Base-by-base conservation (phyloP, 2,888 invertebrate genomes). In the Saturnia japonica region DNA sequence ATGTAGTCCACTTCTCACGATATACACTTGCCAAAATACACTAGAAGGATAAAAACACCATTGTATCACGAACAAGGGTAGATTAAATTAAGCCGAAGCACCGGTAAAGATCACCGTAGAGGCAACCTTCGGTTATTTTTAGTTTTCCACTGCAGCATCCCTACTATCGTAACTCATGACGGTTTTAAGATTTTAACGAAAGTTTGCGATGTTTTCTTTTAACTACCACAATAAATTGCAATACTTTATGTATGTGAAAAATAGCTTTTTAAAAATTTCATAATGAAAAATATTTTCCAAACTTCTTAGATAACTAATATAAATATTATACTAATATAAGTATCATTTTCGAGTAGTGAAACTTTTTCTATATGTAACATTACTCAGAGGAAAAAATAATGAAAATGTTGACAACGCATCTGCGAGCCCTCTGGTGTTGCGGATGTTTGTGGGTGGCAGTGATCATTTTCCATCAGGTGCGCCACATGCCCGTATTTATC, bases 11-110 rank as follows among this genome's bases (percentile, higher is more conserved):
- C 82, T 83, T 82, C 82, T 82, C 82, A 81, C 83, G 80, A 75
- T 82, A 77, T 81, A 81, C 79, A 80, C 83, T 87, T 85, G 84
- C 82, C 85, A 85, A 89, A 89, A 87, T 84, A 84, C 79, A 80
- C 82, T 82, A 76, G 74, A 80, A 84, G 83, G 80, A 86, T 85
- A 85, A 88, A 88, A 88, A 85, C 83, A 78, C 82, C 85, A 85
- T 87, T 84, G 85, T 84, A 84, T 82, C 80, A 82, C 82, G 86
- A 87, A 88, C 83, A 87, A 81, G 81, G 80, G 80, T 83, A 85
- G 85, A 86, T 87, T 86, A 80, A 81, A 82, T 85, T 85, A 85
- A 79, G 80, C 75, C 75, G 78, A 78, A 80, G 77, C 80, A 82
- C 75, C 77, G 77, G 77, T 74, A 77, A 77, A 78, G 83, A 80